Conservation (phyloP, 2,888 invertebrate genomes). For the Acanthopleura granulata region DNA sequence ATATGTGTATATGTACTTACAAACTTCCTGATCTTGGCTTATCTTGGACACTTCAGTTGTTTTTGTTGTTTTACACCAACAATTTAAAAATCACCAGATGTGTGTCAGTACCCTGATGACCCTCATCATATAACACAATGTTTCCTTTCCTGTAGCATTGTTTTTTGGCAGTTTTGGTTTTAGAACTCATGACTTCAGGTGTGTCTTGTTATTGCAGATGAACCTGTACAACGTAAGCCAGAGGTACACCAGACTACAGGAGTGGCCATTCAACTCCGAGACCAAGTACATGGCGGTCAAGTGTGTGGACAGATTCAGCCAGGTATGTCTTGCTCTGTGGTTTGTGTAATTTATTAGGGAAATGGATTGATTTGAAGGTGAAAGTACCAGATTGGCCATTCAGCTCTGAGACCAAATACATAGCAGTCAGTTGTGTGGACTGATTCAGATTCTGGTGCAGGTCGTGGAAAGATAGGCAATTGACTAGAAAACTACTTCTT, state of each 20-base stretch:
- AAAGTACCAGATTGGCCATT: conserved; percentile 98
- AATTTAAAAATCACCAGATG: too few relatives aligned
- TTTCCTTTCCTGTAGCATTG: background rate
- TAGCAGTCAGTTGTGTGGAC: conserved; percentile 93
- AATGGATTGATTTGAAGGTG: too few relatives aligned
- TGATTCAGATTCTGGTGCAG: too few relatives aligned
- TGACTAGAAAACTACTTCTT: too few relatives aligned
- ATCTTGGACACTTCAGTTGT: too few relatives aligned
- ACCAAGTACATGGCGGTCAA: conserved; percentile 99
- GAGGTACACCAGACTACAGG: conserved; percentile 87
- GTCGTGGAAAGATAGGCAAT: too few relatives aligned
- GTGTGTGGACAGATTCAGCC: conserved; percentile 77
- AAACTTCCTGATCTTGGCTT: too few relatives aligned
- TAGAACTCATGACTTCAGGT: conserved; percentile 11
- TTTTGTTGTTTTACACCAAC: too few relatives aligned
- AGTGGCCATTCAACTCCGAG: conserved; percentile 97
- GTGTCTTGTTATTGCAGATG: conserved; percentile 72
- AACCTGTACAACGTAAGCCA: conserved; percentile 86
- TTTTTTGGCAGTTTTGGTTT: too few relatives aligned
- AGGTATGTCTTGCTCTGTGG: conserved; percentile 41
- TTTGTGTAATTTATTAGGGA: too few relatives aligned
- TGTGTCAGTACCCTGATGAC: too few relatives aligned
- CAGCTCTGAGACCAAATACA: conserved; percentile 97
- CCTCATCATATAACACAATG: background rate
- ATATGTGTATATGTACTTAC: too few relatives aligned